Percentiles rank a stretch among this genome's conserved stretches.
Conservation (phyloP, 2,888 invertebrate species). For the Crioceris asparagi region DNA sequence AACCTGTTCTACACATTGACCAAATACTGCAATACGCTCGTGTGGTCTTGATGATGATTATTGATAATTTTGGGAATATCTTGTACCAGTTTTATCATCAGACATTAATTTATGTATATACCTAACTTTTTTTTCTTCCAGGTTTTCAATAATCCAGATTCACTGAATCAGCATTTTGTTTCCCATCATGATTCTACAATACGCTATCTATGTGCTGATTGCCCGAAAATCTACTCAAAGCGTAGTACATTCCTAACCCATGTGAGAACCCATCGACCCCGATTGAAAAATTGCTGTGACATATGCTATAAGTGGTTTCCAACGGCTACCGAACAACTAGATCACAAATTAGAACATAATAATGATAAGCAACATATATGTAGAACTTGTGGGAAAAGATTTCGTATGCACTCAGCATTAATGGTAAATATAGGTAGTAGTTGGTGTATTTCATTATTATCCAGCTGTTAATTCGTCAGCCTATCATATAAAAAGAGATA, state of each 20-base stretch:
- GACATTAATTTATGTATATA: background rate
- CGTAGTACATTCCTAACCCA: slow-evolving; percentile 55
- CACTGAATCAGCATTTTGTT: slow-evolving; percentile 50
- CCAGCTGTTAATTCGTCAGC: no score
- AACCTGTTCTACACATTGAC: no score
- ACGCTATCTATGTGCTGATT: slow-evolving; percentile 56
- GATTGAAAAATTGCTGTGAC: slow-evolving; percentile 45
- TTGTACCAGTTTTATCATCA: background rate
- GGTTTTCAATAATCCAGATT: slow-evolving; percentile 38
- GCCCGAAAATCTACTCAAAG: slow-evolving; percentile 50
- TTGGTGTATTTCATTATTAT: background rate
- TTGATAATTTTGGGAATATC: no score
- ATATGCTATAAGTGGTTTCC: slow-evolving; percentile 47
- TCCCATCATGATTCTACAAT: slow-evolving; percentile 51
- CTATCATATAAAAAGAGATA: no score
- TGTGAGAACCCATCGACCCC: slow-evolving; percentile 48
- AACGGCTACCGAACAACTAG: slow-evolving; percentile 33
- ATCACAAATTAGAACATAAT: slow-evolving; percentile 43
- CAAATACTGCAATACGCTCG: no score
- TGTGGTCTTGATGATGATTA: no score
- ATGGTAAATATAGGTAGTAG: slow-evolving; percentile 23
- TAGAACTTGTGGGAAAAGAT: slow-evolving; percentile 45
- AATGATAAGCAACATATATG: slow-evolving; percentile 43
- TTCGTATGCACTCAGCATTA: slow-evolving; percentile 46
- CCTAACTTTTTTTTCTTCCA: slow-evolving; percentile 21